Evolutionary conservation across 2,113 vertebrate species (phyloP).

Genomic region (Glareola pratincola): DNA sequence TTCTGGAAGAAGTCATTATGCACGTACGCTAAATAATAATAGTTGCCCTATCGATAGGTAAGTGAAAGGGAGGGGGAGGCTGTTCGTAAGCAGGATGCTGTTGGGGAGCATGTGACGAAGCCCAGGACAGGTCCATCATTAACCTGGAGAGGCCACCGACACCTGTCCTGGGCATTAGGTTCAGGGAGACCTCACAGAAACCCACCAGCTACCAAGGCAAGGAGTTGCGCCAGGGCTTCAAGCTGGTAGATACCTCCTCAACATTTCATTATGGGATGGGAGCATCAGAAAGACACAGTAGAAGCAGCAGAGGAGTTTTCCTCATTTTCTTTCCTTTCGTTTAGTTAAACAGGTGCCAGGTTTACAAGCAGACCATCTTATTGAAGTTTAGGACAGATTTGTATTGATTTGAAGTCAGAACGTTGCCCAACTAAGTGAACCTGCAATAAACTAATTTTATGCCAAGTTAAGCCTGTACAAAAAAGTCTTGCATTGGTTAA

Average conservation of each 20-base stretch:
- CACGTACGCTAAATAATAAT: neutral
- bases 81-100: neutral
- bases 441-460: constrained; percentile 52
- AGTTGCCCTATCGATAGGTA: neutral
- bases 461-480: constrained; percentile 29
- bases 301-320: neutral
- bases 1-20: neutral
- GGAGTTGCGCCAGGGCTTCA: neutral
- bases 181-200: neutral
- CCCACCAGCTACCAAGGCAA: neutral
- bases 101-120: rapidly evolving
- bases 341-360: neutral
- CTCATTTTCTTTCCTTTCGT: neutral
- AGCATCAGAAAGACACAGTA: neutral
- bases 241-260: neutral
- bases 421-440: constrained; percentile 23
- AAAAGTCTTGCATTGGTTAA: constrained; percentile 5
- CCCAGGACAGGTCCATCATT: neutral
- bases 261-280: neutral
- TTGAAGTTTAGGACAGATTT: constrained; percentile 14
- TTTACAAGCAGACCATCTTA: neutral
- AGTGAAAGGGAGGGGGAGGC: neutral
- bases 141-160: neutral
- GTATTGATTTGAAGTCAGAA: constrained; percentile 42
- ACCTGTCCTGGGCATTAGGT: neutral